These are phyloP conservation scores for Apodemus sylvaticus DNA, from an alignment of 2,113 vertebrate genomes.

Conservation along the genomic window DNA sequence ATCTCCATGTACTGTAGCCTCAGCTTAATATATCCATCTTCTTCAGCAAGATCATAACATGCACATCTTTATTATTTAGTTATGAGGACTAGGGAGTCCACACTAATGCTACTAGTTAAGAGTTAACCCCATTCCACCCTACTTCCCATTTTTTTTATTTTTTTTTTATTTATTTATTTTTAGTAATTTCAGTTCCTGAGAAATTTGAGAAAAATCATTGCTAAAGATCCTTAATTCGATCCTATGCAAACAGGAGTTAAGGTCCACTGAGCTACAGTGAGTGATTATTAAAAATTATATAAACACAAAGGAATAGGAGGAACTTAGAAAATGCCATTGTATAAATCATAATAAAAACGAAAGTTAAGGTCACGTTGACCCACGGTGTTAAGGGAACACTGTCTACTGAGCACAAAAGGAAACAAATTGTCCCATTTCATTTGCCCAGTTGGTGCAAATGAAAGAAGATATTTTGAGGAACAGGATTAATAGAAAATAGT, in stretches of 20 bases:
- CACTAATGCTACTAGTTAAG: neutral
- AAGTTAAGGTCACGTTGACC: slow-evolving; percentile 86
- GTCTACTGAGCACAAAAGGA: slow-evolving; percentile 84
- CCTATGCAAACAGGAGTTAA: slow-evolving; percentile 76
- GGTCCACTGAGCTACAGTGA: slow-evolving; percentile 50
- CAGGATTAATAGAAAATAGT: slow-evolving; percentile 82
- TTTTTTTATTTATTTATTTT: too few species aligned
- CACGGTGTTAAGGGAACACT: slow-evolving; percentile 79
- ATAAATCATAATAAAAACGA: slow-evolving; percentile 79
- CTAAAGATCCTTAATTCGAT: slow-evolving; percentile 54
- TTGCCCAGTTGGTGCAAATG: slow-evolving; percentile 80
- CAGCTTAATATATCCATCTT: neutral
- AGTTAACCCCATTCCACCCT: neutral
- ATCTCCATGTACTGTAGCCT: neutral
- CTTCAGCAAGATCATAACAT: neutral
- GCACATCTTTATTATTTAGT: neutral
- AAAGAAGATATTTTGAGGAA: slow-evolving; percentile 83
- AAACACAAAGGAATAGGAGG: slow-evolving; percentile 77
- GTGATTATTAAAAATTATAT: slow-evolving; percentile 75
- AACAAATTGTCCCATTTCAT: slow-evolving; percentile 85
- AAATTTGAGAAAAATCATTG: slow-evolving; percentile 64
- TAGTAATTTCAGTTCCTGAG: slow-evolving; percentile 57
- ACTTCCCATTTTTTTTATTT: neutral
- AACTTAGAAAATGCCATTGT: slow-evolving; percentile 81
- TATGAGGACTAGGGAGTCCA: slow-evolving; percentile 26